Evolutionary conservation across 2,797 vertebrate genomes (phyloP).

Genomic region (Florisuga fusca): DNA sequence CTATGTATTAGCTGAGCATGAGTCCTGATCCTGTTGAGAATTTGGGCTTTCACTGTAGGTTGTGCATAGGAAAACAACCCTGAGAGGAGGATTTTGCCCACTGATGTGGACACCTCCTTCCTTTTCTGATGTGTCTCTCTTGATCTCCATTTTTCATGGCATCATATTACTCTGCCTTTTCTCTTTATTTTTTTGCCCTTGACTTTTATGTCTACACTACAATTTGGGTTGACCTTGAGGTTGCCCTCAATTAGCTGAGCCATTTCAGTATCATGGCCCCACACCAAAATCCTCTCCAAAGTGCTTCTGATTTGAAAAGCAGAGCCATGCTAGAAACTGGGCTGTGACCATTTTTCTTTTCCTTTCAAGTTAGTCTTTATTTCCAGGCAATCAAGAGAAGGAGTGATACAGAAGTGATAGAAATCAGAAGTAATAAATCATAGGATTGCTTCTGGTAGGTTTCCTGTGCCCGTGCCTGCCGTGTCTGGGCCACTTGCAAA

Average conservation of each 20-base stretch:
- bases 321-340: not conserved
- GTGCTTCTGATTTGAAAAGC: not conserved
- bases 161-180: constrained; percentile 18
- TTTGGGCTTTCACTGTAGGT: not conserved
- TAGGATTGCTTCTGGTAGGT: not conserved
- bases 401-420: constrained; percentile 1
- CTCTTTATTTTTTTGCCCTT: constrained; percentile 49
- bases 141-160: constrained; percentile 5
- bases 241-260: constrained; percentile 59
- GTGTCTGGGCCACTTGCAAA: not conserved
- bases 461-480: not conserved
- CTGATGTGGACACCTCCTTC: not conserved
- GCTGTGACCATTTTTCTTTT: constrained; percentile 33
- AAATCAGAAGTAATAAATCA: constrained; percentile 49
- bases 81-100: not conserved
- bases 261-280: not conserved
- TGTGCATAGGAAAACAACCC: not conserved
- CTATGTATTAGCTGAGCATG: not conserved
- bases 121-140: not conserved
- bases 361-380: constrained; percentile 48
- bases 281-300: not conserved
- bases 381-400: constrained; percentile 54
- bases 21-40: not conserved
- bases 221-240: constrained; percentile 45
- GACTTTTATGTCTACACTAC: constrained; percentile 19